Evolutionary conservation across 2,113 vertebrate species (phyloP).

Genomic region (Oenanthe melanoleuca): DNA sequence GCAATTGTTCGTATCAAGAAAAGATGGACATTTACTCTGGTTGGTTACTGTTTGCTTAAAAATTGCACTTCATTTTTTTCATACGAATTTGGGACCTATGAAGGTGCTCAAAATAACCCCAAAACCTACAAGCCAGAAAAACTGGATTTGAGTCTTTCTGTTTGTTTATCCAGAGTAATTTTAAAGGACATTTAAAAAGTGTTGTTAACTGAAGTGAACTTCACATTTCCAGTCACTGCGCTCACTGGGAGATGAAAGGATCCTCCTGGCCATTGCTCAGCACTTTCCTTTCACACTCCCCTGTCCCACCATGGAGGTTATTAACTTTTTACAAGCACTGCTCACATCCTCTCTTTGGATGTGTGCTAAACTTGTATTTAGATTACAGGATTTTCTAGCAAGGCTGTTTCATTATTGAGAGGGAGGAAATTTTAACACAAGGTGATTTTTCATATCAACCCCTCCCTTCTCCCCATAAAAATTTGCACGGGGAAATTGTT

Average conservation of each 20-base stretch:
- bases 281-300: not conserved
- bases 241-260: slow-evolving; percentile 52
- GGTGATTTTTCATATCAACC: not conserved
- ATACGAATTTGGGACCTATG: not conserved
- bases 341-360: slow-evolving; percentile 61
- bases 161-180: slow-evolving; percentile 1
- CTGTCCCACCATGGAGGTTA: slow-evolving; percentile 40
- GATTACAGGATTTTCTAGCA: slow-evolving; percentile 38
- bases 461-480: not conserved
- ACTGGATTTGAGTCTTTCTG: not conserved
- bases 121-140: not conserved
- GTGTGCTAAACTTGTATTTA: slow-evolving; percentile 12
- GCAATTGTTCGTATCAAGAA: not conserved
- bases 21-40: not conserved
- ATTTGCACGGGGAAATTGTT: not conserved
- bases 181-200: not conserved
- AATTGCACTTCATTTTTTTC: not conserved
- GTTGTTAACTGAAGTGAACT: slow-evolving; percentile 11
- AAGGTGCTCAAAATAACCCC: not conserved
- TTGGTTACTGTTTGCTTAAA: not conserved
- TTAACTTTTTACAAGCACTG: slow-evolving; percentile 36
- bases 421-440: not conserved
- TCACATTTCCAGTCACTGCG: slow-evolving; percentile 20
- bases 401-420: not conserved
- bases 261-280: slow-evolving; percentile 25